Conservation (phyloP, 2,113 vertebrate genomes). For the Amphilophus citrinellus region DNA sequence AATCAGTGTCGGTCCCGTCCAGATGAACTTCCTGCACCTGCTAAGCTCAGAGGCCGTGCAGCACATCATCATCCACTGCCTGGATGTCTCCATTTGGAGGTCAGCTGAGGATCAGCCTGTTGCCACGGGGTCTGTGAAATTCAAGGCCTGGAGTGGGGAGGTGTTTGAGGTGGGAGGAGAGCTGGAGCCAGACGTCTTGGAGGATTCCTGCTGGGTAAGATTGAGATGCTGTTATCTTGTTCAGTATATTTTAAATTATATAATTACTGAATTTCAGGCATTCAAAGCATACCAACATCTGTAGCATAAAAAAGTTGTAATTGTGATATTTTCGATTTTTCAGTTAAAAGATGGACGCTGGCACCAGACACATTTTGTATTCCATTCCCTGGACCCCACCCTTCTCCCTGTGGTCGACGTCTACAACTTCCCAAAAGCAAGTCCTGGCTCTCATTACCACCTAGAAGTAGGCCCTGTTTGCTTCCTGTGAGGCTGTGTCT, state of each 20-base stretch:
- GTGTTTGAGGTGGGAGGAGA: slow-evolving; percentile 85
- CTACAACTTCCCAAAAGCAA: slow-evolving; percentile 88
- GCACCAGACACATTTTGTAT: slow-evolving; percentile 91
- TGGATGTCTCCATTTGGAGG: slow-evolving; percentile 89
- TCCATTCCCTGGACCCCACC: slow-evolving; percentile 90
- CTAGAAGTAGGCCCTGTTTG: slow-evolving; percentile 96
- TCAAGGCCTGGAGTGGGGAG: slow-evolving; percentile 92
- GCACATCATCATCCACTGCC: slow-evolving; percentile 94
- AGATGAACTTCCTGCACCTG: slow-evolving; percentile 98
- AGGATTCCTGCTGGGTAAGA: slow-evolving; percentile 92
- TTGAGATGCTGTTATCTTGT: not conserved
- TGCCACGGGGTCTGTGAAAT: slow-evolving; percentile 81
- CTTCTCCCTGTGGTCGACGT: slow-evolving; percentile 91
- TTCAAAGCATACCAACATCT: not conserved
- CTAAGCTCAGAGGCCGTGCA: slow-evolving; percentile 94
- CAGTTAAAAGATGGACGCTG: slow-evolving; percentile 94
- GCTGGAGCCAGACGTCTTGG: slow-evolving; percentile 87
- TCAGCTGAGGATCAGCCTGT: slow-evolving; percentile 71
- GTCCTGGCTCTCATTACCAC: slow-evolving; percentile 88
- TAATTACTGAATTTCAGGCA: not conserved
- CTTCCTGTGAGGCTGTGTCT: slow-evolving; percentile 86
- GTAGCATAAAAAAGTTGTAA: not conserved
- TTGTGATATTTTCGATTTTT: not conserved
- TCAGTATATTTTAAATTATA: not conserved
- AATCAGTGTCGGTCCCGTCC: slow-evolving; percentile 88